Base-by-base conservation (phyloP, 1,140 invertebrate genomes). In the Euwallacea similis region DNA sequence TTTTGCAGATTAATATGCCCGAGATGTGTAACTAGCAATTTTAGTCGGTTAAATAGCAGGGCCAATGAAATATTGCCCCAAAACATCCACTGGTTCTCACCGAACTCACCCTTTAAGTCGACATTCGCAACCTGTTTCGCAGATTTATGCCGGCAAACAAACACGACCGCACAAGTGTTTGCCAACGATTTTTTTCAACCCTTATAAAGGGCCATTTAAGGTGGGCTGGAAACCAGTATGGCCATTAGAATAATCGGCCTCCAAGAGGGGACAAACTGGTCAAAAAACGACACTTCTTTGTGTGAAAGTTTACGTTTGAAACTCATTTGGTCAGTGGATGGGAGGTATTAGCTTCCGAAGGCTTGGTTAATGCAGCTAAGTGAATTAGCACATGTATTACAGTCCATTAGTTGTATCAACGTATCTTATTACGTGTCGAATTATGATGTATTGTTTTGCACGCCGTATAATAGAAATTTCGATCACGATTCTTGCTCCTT, bases 381-480 rank as follows among this genome's bases (percentile, higher is more conserved):
- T 47, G 43, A 58, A 68, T 68, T 56, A 7, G 42, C 42, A 42
- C 54, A 56, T 66, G 53, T 21, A 69, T 62, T 69, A 69, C 62
- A 63, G 10, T 10, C 59, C 67, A 69, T 69, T 69, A 62, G 42
- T 42, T 54, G 15, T 63, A 62, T 69, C 59, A 59, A 62, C 67
- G 55, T 69, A 63, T 69, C 50, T 63, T 16, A 62, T 41, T 50
- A 8, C n/a, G 55, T 54, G 46, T 69, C 67, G 67, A 69, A 69
- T 42, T 69, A 62, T 69, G 67, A 69, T 69, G 62, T 63, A 69
- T 69, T 69, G 67, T 69, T 69, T 62, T 55, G 67, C 67, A 62
- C 61, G 44, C 41, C 13, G 41, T 41, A 69, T 69, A 69, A 47
- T 53, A 69, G 59, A 69, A 69, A 69, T 69, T 61, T 69, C 60